Evolutionary conservation across 2,797 vertebrate species (phyloP).

Genomic region (Girardinus metallicus): DNA sequence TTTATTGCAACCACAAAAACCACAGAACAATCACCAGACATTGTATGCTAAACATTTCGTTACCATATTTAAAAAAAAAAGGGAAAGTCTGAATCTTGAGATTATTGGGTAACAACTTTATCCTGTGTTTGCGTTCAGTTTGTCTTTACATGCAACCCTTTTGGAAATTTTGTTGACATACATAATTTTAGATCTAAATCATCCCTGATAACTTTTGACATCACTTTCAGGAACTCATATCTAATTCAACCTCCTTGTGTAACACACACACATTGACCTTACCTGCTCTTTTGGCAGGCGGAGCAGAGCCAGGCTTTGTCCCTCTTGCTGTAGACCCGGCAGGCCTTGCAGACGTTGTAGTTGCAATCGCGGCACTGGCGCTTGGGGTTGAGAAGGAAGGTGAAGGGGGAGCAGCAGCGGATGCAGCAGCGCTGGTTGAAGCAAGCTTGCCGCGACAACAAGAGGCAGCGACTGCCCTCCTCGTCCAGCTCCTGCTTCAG

Average conservation of each 20-base stretch:
- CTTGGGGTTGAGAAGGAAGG: constrained; percentile 91
- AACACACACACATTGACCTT: constrained; percentile 40
- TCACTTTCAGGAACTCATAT: constrained; percentile 30
- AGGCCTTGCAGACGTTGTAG: constrained; percentile 92
- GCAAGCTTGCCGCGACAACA: constrained; percentile 89
- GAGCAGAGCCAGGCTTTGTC: constrained; percentile 90
- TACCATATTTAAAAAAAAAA: neutral
- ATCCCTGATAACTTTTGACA: constrained; percentile 41
- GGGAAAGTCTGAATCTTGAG: neutral
- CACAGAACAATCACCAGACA: neutral
- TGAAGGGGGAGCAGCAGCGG: constrained; percentile 92
- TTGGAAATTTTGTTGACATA: neutral
- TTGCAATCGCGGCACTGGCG: constrained; percentile 87
- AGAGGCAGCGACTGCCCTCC: constrained; percentile 90
- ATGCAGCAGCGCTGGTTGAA: constrained; percentile 95
- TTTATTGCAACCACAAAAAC: neutral
- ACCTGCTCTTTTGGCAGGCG: constrained; percentile 93
- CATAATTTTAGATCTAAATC: constrained; percentile 30
- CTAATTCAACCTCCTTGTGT: constrained; percentile 22
- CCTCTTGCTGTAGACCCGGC: constrained; percentile 86
- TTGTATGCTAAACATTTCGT: neutral
- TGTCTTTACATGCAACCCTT: neutral
- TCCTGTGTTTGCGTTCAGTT: neutral
- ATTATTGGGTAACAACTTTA: neutral
- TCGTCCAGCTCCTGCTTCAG: constrained; percentile 92